Percentiles rank a stretch among this genome's conserved stretches.
Conservation (phyloP, 1,140 invertebrate genomes). For the Camponotus pennsylvanicus region DNA sequence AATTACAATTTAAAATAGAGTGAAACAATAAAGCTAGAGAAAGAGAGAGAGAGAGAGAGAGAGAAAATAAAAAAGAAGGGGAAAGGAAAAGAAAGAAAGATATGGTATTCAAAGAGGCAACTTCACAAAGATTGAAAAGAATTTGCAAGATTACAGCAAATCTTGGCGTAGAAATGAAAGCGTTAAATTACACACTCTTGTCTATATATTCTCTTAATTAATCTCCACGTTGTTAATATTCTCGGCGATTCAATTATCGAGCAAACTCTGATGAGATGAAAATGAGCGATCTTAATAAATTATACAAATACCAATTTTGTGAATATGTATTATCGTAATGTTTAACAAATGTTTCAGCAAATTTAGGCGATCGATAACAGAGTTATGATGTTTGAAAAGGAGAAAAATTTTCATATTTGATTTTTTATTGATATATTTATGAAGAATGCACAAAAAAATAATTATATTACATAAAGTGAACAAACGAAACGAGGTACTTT, state of each 20-base stretch:
- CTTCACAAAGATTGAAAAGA: background rate
- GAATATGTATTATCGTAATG: background rate
- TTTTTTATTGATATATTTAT: background rate
- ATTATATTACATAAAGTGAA: background rate
- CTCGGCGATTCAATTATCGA: background rate
- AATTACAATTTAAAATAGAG: slow-evolving; percentile 20
- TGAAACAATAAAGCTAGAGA: background rate
- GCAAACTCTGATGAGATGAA: background rate
- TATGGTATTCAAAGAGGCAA: background rate
- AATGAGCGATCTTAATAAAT: background rate
- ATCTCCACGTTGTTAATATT: background rate
- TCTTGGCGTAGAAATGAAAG: background rate
- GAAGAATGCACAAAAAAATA: background rate
- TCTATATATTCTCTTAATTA: slow-evolving; percentile 9
- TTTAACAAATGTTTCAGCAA: background rate
- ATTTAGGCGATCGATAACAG: background rate
- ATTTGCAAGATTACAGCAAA: background rate
- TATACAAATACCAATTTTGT: background rate
- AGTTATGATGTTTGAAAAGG: background rate
- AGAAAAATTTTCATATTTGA: background rate
- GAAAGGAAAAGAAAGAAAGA: background rate
- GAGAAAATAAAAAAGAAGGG: background rate
- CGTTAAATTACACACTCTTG: background rate
- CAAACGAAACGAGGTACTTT: background rate
- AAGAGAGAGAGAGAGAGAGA: background rate